These are phyloP conservation scores for Sebastes trivittatus DNA, from an alignment of 2,797 vertebrate species.

Conservation along the genomic window DNA sequence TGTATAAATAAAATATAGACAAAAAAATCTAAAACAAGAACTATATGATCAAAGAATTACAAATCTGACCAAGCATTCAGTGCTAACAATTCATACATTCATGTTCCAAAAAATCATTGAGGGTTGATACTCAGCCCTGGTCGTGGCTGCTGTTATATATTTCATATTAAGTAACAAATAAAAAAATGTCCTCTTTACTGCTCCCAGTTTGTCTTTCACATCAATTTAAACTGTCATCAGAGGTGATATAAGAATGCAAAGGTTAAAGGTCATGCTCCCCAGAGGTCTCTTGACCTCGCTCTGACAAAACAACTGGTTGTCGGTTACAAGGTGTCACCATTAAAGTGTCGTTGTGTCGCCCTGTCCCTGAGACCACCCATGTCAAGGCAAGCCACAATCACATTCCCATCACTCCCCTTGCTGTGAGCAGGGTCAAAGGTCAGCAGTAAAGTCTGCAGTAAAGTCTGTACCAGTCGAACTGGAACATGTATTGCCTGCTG, in stretches of 20 bases:
- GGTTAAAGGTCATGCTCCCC: slow-evolving; percentile 32
- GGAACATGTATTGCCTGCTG: slow-evolving; percentile 1
- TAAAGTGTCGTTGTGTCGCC: slow-evolving; percentile 6
- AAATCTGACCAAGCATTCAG: neutral
- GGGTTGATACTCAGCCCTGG: neutral
- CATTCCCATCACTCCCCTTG: slow-evolving; percentile 31
- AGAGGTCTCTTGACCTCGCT: slow-evolving; percentile 11
- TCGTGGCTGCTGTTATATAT: neutral
- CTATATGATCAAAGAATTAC: neutral
- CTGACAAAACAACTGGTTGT: slow-evolving; percentile 24
- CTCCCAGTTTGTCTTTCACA: neutral
- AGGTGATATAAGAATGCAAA: slow-evolving; percentile 7
- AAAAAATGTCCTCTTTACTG: neutral
- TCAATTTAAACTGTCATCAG: neutral
- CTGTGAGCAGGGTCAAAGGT: slow-evolving; percentile 33
- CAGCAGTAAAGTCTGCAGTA: neutral
- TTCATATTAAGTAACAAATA: neutral
- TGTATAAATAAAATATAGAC: neutral
- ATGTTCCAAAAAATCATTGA: neutral
- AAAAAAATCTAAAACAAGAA: neutral
- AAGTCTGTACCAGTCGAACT: neutral
- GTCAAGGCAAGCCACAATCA: slow-evolving; percentile 1
- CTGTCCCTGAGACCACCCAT: slow-evolving; percentile 57
- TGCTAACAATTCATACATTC: neutral
- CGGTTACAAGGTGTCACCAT: slow-evolving; percentile 26